phyloP scores from a whole-genome alignment of 2,113 vertebrate genomes.

The Bubo bubo region DNA sequence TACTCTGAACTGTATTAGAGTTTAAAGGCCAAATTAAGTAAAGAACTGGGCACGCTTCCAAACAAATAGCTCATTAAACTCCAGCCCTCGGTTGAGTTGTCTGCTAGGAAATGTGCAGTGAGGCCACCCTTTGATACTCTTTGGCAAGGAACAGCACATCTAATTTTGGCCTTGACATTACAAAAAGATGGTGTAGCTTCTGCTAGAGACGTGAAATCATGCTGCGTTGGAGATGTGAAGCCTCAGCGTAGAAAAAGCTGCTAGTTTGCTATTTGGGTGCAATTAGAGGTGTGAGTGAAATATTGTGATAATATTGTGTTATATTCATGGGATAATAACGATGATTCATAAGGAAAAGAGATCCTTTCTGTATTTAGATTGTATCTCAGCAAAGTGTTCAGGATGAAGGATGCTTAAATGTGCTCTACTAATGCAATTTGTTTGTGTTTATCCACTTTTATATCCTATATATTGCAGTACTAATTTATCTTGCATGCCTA shows the following conservation, averaged over 20 bases:
- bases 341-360: neutral
- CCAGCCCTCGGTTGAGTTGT: neutral
- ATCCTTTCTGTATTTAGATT: neutral
- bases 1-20: neutral
- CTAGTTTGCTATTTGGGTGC: neutral
- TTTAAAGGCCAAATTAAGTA: neutral
- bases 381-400: neutral
- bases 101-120: neutral
- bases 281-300: neutral
- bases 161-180: neutral
- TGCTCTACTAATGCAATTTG: neutral
- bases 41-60: neutral
- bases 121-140: neutral
- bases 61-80: neutral
- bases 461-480: neutral
- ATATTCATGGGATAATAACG: accelerated
- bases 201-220: neutral
- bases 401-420: neutral
- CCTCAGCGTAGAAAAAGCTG: accelerated
- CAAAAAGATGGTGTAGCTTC: neutral
- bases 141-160: neutral
- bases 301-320: neutral
- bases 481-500: neutral
- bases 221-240: neutral
- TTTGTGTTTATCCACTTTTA: neutral